These are phyloP conservation scores for Prosapia bicincta DNA, from an alignment of 2,888 invertebrate species.

Conservation along the genomic window DNA sequence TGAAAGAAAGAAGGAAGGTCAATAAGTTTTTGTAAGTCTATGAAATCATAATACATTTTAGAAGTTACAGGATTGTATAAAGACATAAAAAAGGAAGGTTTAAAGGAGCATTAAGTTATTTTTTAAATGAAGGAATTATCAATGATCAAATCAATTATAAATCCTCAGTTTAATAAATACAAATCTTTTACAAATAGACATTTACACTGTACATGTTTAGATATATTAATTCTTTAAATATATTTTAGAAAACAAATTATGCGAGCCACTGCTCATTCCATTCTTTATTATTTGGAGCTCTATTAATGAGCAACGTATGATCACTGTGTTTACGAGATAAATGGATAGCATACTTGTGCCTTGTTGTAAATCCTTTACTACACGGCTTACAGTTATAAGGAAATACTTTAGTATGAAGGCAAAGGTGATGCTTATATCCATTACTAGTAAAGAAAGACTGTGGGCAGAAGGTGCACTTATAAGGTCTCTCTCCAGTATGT, in stretches of 20 bases:
- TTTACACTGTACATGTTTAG: no score
- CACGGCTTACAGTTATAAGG: neutral
- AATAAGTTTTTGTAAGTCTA: no score
- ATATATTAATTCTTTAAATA: no score
- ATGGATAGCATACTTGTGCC: neutral
- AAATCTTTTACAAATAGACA: no score
- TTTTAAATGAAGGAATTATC: no score
- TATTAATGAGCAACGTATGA: neutral
- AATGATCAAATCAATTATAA: no score
- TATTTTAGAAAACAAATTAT: neutral
- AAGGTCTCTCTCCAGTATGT: conserved; percentile 48
- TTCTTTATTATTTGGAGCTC: neutral
- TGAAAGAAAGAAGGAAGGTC: no score
- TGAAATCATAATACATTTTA: no score
- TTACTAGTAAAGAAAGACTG: neutral
- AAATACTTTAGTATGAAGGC: neutral
- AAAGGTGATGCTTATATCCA: neutral
- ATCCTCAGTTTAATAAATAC: no score
- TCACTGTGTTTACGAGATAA: neutral
- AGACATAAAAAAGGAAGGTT: no score
- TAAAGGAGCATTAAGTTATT: no score
- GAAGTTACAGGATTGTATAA: no score
- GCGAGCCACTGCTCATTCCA: neutral
- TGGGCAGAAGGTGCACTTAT: neutral
- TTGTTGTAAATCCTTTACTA: neutral